phyloP scores from a whole-genome alignment of 2,888 invertebrate genomes.

The Shargacucullia verbasci region DNA sequence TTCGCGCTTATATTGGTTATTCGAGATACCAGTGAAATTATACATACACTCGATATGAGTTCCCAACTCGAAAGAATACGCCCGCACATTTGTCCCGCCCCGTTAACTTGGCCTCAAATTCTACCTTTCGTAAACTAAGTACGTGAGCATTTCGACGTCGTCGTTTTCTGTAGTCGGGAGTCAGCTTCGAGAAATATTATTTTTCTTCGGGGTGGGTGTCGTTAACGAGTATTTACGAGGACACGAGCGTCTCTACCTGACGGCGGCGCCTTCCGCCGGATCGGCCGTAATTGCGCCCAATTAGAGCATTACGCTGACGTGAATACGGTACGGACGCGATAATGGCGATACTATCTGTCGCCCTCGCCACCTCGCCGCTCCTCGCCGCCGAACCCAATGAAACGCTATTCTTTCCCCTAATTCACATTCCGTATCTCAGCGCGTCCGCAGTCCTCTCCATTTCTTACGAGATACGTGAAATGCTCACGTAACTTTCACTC shows the following conservation, averaged over 20 bases:
- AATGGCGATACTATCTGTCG: conserved; percentile 85
- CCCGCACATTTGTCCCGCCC: conserved; percentile 72
- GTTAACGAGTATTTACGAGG: conserved; percentile 88
- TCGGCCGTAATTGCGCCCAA: conserved; percentile 87
- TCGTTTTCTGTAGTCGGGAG: conserved; percentile 77
- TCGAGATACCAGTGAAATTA: conserved; percentile 54
- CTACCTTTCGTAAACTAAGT: conserved; percentile 68
- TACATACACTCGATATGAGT: conserved; percentile 67
- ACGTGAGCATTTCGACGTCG: conserved; percentile 80
- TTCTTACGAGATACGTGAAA: conserved; percentile 80
- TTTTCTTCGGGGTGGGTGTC: conserved; percentile 81
- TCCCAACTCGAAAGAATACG: conserved; percentile 71
- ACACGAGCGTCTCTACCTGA: conserved; percentile 84
- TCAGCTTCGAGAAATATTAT: conserved; percentile 85
- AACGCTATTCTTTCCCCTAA: conserved; percentile 77
- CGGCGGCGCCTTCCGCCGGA: conserved; percentile 82
- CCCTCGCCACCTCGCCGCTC: conserved; percentile 51
- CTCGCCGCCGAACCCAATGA: conserved; percentile 72
- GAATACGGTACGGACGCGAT: conserved; percentile 86
- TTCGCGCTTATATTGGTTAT: conserved; percentile 14
- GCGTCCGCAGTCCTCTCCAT: conserved; percentile 76
- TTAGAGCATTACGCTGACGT: conserved; percentile 89
- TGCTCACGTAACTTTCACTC: conserved; percentile 83
- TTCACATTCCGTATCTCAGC: conserved; percentile 81
- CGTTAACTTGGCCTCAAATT: conserved; percentile 80